Evolutionary conservation across 2,888 invertebrate species (phyloP), one percentile per base, ranked within the genome.

Genomic region (Brenthis ino): DNA sequence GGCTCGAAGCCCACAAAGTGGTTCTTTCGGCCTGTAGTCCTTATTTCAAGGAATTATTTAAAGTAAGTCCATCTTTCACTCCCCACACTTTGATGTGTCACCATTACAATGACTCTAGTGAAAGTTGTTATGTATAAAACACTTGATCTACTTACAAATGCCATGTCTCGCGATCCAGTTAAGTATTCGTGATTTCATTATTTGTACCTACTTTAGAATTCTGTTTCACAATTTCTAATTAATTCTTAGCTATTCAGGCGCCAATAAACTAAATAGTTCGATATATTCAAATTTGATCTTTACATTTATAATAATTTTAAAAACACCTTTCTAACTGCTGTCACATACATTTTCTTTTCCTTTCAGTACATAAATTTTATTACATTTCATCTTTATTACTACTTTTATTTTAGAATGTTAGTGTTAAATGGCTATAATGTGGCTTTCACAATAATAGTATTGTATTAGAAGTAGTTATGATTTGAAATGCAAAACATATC

Each of bases 1-100:
- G 95, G 86, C 93, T 97, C 84, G 96, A 96, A 92, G 97, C 97
- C 79, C 97, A 97, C 93, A 96, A 96, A 94, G 95, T 97, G 88
- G 96, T 96, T 81, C 94, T 97, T 77, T 96, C 96, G 75, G 97
- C 97, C 78, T 97, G 97, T 93, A 97, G 96, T 92, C 96, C 97
- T 79, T 97, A 96, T 93, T 97, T 97, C 93, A 96, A 96, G 94
- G 96, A 96, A 93, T 93, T 96, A 83, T 96, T 96, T 93, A 96
- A 96, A 95, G 96, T 96, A 94, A 94, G 94, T 93, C 83, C 84
- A 88, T 91, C 90, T 91, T 91, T 92, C 89, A 88, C 91, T 91
- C 91, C 89, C 89, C 91, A 91, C 91, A 91, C 89, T 89, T 89
- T 92, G 92, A 92, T 91, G 93, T 93, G 92, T 93, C 93, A 93